Percentiles rank a stretch among this genome's conserved stretches.
phyloP scores from a whole-genome alignment of 2,113 vertebrate genomes.

The Dicentrarchus labrax region DNA sequence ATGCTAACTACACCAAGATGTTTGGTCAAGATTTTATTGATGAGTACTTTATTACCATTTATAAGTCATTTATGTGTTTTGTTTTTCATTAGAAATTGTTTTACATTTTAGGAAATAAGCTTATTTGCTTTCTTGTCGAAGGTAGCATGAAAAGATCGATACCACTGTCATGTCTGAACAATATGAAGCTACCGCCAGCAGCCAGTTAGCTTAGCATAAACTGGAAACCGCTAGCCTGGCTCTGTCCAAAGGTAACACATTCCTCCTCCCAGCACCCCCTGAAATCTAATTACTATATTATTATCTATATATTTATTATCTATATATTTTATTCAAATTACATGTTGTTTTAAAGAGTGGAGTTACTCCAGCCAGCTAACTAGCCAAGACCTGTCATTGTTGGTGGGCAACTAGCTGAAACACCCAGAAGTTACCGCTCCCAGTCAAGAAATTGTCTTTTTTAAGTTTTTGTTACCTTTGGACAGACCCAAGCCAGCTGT shows the following conservation, averaged over 20 bases:
- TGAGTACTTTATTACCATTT: background rate
- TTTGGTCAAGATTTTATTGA: background rate
- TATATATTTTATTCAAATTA: background rate
- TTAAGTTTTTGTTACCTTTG: background rate
- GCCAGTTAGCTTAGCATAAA: background rate
- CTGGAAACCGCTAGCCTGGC: background rate
- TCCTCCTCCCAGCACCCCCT: no score
- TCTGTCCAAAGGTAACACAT: background rate
- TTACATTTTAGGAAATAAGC: slow-evolving; percentile 9
- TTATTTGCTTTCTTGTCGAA: background rate
- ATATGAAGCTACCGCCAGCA: background rate
- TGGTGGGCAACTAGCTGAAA: background rate
- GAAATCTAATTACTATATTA: no score
- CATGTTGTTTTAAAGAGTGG: background rate
- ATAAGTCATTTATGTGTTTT: background rate
- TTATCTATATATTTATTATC: no score
- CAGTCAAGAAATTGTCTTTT: no score
- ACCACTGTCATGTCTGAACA: background rate
- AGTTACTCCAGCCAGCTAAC: no score
- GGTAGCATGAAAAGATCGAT: background rate
- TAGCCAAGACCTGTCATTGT: background rate
- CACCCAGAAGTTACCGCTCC: background rate
- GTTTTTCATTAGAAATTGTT: background rate
- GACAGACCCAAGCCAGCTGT: background rate
- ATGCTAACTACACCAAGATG: background rate